Conservation (phyloP, 1,140 invertebrate genomes). For the Zaprionus davidi region DNA sequence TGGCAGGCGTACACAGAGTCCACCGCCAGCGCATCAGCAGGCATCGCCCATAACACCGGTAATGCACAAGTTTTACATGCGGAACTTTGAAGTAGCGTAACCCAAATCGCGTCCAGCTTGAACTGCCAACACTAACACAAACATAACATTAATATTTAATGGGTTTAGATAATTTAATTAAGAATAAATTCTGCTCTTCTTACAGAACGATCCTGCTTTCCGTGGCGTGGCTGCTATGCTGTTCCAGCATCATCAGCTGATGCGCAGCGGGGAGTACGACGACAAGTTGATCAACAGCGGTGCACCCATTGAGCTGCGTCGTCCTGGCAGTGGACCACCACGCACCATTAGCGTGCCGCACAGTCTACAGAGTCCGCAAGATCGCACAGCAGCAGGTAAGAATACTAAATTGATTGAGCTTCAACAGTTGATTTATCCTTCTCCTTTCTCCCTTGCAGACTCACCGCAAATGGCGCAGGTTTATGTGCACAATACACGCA, state of each 20-base stretch:
- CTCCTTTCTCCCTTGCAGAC: slow-evolving; percentile 75
- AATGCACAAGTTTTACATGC: slow-evolving; percentile 84
- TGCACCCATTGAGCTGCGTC: slow-evolving; percentile 89
- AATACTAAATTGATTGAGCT: not conserved
- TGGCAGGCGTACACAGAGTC: slow-evolving; percentile 86
- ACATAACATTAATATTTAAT: not conserved
- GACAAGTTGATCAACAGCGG: slow-evolving; percentile 86
- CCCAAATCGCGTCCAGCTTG: slow-evolving; percentile 36
- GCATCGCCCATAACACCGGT: slow-evolving; percentile 91
- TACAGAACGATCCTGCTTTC: slow-evolving; percentile 87
- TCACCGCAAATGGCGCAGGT: slow-evolving; percentile 90
- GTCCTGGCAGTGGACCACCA: slow-evolving; percentile 85
- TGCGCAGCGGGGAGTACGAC: slow-evolving; percentile 84
- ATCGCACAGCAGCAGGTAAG: slow-evolving; percentile 90
- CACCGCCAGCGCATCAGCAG: slow-evolving; percentile 91
- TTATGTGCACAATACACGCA: slow-evolving; percentile 86
- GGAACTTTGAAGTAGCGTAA: slow-evolving; percentile 77
- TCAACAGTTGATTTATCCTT: not conserved
- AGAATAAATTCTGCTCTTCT: not conserved
- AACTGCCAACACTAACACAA: not conserved
- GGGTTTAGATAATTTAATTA: not conserved
- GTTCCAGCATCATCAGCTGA: slow-evolving; percentile 89
- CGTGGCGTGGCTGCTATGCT: slow-evolving; percentile 84
- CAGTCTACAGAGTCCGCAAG: slow-evolving; percentile 89
- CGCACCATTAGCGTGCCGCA: slow-evolving; percentile 85